Percentiles rank a stretch among this genome's conserved stretches.
Conservation (phyloP, 1,140 invertebrate genomes). For the Drusus annulatus region DNA sequence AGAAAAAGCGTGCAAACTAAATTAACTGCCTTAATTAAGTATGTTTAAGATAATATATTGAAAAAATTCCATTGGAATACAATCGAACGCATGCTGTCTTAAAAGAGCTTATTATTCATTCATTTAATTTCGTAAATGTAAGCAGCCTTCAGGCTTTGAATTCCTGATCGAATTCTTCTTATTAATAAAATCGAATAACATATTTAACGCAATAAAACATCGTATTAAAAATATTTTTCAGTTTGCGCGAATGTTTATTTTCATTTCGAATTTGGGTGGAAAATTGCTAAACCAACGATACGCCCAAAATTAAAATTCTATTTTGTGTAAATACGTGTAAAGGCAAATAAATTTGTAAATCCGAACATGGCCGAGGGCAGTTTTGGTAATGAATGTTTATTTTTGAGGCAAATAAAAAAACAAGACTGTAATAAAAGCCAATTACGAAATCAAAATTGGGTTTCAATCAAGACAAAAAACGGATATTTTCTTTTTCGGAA, state of each 20-base stretch:
- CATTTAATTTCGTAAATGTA: too few relatives aligned
- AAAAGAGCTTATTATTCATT: too few relatives aligned
- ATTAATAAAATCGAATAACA: neutral
- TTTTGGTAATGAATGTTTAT: conserved; percentile 33
- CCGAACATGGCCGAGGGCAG: conserved; percentile 1
- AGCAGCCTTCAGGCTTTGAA: too few relatives aligned
- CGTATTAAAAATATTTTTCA: neutral
- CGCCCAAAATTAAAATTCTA: conserved; percentile 20
- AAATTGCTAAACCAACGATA: conserved; percentile 14
- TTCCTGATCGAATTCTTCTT: too few relatives aligned
- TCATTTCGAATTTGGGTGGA: neutral
- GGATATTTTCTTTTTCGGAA: too few relatives aligned
- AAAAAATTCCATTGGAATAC: too few relatives aligned
- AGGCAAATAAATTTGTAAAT: conserved; percentile 15
- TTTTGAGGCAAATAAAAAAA: conserved; percentile 27
- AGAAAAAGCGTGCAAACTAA: too few relatives aligned
- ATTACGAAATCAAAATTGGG: conserved; percentile 6
- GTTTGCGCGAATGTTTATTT: neutral
- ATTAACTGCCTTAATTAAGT: too few relatives aligned
- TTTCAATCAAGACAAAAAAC: conserved; percentile 1
- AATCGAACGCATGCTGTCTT: too few relatives aligned
- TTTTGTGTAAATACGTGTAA: conserved; percentile 34
- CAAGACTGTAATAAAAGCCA: conserved; percentile 7
- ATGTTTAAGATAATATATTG: too few relatives aligned
- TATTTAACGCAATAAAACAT: neutral